Conservation (phyloP, 2,888 invertebrate genomes). For the Dryadula phaetusa region DNA sequence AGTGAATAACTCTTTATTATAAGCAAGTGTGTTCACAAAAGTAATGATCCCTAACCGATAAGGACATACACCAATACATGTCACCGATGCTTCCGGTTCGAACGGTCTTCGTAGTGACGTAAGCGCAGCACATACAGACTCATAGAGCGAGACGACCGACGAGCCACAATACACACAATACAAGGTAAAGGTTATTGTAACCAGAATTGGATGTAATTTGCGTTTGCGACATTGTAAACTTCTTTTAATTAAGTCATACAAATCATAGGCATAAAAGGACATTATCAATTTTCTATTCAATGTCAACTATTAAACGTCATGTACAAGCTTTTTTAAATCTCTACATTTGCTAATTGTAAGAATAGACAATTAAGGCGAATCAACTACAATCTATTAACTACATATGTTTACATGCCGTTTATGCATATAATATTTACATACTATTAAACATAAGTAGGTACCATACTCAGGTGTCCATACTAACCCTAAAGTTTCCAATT, state of each 20-base stretch:
- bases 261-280: conserved; percentile 24
- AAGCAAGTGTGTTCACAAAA: conserved; percentile 30
- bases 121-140: conserved; percentile 43
- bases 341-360: no score
- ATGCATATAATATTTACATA: no score
- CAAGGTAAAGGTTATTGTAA: conserved; percentile 79
- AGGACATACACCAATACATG: conserved; percentile 45
- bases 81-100: conserved; percentile 49
- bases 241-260: conserved; percentile 36
- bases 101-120: conserved; percentile 53
- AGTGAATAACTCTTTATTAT: not conserved
- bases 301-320: not conserved
- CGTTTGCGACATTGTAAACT: conserved; percentile 48
- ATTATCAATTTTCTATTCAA: conserved; percentile 18
- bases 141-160: conserved; percentile 41
- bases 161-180: conserved; percentile 53
- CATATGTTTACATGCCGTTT: no score
- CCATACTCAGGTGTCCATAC: conserved; percentile 45
- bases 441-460: no score
- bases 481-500: conserved; percentile 91
- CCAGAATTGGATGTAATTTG: conserved; percentile 66
- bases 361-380: no score
- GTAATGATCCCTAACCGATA: conserved; percentile 44
- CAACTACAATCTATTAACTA: no score
- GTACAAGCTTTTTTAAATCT: no score